Percentiles rank a stretch among this genome's conserved stretches.
These are phyloP conservation scores for Lagodon rhomboides DNA, from an alignment of 2,797 vertebrate species.

Conservation along the genomic window DNA sequence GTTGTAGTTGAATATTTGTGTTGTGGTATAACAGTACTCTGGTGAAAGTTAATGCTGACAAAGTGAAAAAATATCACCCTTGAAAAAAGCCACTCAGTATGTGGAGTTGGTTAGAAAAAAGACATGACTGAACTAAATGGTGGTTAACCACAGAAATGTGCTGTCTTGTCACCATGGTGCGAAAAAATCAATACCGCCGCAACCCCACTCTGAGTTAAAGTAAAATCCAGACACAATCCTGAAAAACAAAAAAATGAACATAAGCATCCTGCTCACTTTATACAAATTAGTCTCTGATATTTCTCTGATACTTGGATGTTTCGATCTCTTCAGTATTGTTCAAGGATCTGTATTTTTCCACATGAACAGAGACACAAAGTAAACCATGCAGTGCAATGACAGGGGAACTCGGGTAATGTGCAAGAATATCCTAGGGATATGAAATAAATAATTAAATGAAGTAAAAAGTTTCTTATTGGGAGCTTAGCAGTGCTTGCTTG, in stretches of 20 bases:
- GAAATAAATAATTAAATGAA: too few species aligned
- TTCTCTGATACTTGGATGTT: too few species aligned
- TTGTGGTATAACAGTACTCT: neutral
- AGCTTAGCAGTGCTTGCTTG: neutral
- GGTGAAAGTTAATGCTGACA: neutral
- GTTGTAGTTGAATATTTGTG: neutral
- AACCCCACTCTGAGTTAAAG: neutral
- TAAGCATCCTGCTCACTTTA: neutral
- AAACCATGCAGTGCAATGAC: too few species aligned
- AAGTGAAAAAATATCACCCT: neutral
- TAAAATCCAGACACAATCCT: neutral
- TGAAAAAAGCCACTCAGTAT: neutral
- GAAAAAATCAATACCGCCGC: neutral
- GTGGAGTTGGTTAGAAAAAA: neutral
- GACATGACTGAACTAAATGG: neutral
- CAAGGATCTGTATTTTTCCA: too few species aligned
- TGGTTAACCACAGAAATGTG: neutral
- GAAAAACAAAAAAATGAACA: neutral
- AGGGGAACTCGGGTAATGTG: too few species aligned
- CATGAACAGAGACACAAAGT: too few species aligned
- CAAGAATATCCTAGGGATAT: too few species aligned
- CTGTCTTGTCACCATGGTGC: neutral
- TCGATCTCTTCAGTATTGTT: too few species aligned
- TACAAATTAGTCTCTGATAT: neutral
- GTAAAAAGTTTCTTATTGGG: neutral